Conservation (phyloP, 2,888 invertebrate genomes). For the Ectobius pallidus region DNA sequence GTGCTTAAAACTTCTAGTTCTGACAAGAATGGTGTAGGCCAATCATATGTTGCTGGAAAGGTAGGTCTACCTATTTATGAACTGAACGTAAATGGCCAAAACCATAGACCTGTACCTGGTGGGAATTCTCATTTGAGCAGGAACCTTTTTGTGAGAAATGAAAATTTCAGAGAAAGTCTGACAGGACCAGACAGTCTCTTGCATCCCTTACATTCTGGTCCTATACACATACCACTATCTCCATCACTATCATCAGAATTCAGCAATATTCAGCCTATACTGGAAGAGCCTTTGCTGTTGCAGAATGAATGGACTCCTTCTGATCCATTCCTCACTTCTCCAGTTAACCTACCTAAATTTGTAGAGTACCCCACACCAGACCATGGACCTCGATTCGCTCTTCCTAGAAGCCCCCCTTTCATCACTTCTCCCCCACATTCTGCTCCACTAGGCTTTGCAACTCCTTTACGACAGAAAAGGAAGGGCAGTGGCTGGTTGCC, state of each 20-base stretch:
- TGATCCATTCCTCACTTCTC: constrained; percentile 37
- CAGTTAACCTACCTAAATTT: constrained; percentile 42
- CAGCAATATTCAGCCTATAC: constrained; percentile 42
- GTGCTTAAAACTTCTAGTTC: constrained; percentile 35
- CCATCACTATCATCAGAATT: constrained; percentile 43
- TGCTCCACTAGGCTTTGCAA: constrained; percentile 43
- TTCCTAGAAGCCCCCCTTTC: constrained; percentile 44
- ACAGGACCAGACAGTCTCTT: constrained; percentile 38
- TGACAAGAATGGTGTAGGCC: too few species aligned
- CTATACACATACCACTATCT: constrained; percentile 43
- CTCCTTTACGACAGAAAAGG: constrained; percentile 53
- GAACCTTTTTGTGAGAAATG: constrained; percentile 35
- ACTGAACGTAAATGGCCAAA: constrained; percentile 16
- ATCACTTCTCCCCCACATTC: constrained; percentile 42
- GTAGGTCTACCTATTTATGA: constrained; percentile 40
- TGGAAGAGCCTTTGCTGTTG: constrained; percentile 29
- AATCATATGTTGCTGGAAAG: too few species aligned
- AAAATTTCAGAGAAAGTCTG: constrained; percentile 34
- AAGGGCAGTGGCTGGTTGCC: constrained; percentile 55
- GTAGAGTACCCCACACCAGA: constrained; percentile 41
- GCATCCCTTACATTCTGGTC: constrained; percentile 42
- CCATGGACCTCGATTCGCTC: constrained; percentile 44
- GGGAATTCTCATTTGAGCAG: constrained; percentile 27
- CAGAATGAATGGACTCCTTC: constrained; percentile 42
- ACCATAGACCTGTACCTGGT: too few species aligned